Base-by-base conservation (phyloP, 1,140 invertebrate species). In the Carcinoscorpius rotundicauda region DNA sequence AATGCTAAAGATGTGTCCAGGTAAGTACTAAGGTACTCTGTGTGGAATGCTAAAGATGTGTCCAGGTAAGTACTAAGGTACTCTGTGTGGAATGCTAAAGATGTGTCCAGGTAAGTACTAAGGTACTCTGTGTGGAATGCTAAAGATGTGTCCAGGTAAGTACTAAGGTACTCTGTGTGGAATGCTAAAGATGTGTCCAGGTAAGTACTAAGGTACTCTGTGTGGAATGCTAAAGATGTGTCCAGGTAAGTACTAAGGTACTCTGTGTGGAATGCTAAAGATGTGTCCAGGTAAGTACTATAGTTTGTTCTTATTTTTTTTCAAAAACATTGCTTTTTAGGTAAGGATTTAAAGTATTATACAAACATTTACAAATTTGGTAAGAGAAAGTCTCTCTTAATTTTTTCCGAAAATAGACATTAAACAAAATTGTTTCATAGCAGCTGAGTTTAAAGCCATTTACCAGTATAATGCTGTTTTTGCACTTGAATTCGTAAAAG, bases 41-140 rank as follows among this genome's bases (percentile, higher is more conserved):
- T 95, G 93, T 76, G 74, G 78, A 6, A 75, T 84, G 58, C 72
- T 94, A 6, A 79, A 82, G 61, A 73, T 91, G 1, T 93, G 89
- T 72, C 72, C 56, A 11, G 5, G 61, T 53, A 66, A n/a, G n/a
- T n/a, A n/a, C n/a, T n/a, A n/a, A 3, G 78, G 82, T 57, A 78
- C 85, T 74, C 79, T 94, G 59, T 95, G 93, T 76, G 74, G 78
- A 6, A 75, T 84, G 58, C 72, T 94, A 6, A 79, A 82, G 61
- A 73, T 91, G 1, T 93, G 89, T 72, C 72, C 56, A 11, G 5
- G 61, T 53, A 66, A n/a, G n/a, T n/a, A n/a, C n/a, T n/a, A n/a
- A 3, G 78, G 82, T 57, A 78, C 85, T 74, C 79, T 94, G 59
- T 95, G 93, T 76, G 74, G 78, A 6, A 75, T 84, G 58, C 72